phyloP scores from a whole-genome alignment of 1,140 invertebrate genomes.

The Xylocopa sonorina region DNA sequence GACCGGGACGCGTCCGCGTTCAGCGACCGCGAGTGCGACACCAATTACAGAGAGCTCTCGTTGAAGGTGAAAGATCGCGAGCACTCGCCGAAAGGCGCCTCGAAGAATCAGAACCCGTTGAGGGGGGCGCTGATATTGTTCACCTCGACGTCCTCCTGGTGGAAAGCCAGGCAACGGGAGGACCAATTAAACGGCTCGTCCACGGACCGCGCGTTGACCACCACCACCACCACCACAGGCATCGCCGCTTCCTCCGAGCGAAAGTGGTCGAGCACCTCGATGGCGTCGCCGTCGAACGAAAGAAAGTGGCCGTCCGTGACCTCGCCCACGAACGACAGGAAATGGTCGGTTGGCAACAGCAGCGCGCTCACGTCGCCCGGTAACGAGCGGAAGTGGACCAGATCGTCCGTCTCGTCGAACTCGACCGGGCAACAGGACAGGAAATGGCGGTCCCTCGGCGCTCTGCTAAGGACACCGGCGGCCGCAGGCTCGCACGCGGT shows the following conservation, averaged over 20 bases:
- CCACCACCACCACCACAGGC: conserved; percentile 1
- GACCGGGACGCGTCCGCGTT: conserved; percentile 65
- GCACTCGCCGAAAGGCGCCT: conserved; percentile 60
- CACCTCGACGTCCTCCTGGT: conserved; percentile 80
- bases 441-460: conserved; percentile 82
- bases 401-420: conserved; percentile 70
- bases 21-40: conserved; percentile 71
- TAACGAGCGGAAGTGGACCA: conserved; percentile 75
- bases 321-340: conserved; percentile 73
- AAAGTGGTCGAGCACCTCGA: conserved; percentile 63
- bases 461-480: conserved; percentile 78
- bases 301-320: conserved; percentile 72
- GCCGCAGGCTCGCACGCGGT: conserved; percentile 49
- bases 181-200: conserved; percentile 64
- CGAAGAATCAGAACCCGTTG: conserved; percentile 74
- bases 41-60: conserved; percentile 63
- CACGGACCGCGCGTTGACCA: background rate
- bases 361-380: conserved; percentile 63
- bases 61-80: conserved; percentile 64
- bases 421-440: conserved; percentile 74
- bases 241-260: conserved; percentile 46
- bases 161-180: conserved; percentile 78
- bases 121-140: conserved; percentile 77
- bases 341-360: conserved; percentile 70
- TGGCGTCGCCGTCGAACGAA: conserved; percentile 73